phyloP scores from a whole-genome alignment of 2,797 vertebrate genomes.

The Peromyscus melanophrys region DNA sequence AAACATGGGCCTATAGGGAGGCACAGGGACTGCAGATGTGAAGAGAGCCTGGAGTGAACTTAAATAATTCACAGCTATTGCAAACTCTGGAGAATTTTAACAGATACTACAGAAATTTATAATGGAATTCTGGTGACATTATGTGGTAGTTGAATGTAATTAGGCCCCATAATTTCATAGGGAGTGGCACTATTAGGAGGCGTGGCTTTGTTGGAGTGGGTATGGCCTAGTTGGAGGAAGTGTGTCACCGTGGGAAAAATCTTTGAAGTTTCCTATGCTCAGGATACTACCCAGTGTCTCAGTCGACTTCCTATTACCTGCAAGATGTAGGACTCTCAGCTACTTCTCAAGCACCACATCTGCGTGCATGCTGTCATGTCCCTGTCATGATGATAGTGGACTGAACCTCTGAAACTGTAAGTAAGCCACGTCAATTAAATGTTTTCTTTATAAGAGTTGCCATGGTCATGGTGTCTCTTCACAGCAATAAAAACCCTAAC shows the following conservation, averaged over 20 bases:
- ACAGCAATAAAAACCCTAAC: background rate
- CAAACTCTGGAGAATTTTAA: slow-evolving; percentile 38
- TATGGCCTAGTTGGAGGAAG: background rate
- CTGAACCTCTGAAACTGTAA: background rate
- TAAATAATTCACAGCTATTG: background rate
- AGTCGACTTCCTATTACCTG: background rate
- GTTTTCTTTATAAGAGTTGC: background rate
- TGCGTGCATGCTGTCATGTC: background rate
- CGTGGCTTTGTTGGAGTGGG: background rate
- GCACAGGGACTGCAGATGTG: background rate
- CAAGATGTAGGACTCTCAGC: background rate
- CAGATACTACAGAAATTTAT: slow-evolving; percentile 48
- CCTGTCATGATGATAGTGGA: background rate
- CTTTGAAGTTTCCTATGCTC: background rate
- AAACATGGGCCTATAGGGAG: slow-evolving; percentile 1
- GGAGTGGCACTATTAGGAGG: background rate
- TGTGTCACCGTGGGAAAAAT: background rate
- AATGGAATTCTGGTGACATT: slow-evolving; percentile 30
- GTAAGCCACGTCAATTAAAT: background rate
- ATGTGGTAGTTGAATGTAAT: background rate
- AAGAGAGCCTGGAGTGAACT: slow-evolving; percentile 1
- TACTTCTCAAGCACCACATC: background rate
- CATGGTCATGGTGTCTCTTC: background rate
- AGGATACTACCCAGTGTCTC: background rate
- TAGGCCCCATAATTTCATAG: background rate